Percentiles rank a stretch among this genome's conserved stretches.
These are phyloP conservation scores for Gymnoscopelus braueri DNA, from an alignment of 2,797 vertebrate genomes.

Conservation along the genomic window DNA sequence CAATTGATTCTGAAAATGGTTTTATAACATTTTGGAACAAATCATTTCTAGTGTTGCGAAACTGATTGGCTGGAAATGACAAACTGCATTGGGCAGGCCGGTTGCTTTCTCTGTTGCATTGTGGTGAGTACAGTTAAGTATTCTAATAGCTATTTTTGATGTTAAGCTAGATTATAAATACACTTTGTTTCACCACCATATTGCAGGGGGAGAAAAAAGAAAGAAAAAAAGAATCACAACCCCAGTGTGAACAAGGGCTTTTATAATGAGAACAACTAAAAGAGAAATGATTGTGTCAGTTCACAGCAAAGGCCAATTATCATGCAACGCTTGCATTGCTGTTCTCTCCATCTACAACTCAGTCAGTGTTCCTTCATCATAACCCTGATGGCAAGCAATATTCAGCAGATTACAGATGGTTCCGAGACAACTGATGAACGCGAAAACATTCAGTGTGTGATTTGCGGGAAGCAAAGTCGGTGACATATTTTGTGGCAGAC, in stretches of 20 bases:
- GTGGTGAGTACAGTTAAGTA: conserved; percentile 8
- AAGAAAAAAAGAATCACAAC: conserved; percentile 26
- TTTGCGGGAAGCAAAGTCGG: conserved; percentile 27
- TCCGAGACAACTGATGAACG: conserved; percentile 20
- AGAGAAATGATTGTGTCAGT: conserved; percentile 61
- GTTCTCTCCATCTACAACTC: conserved; percentile 42
- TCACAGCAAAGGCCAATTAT: conserved; percentile 67
- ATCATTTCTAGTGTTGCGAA: conserved; percentile 37
- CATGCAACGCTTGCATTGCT: conserved; percentile 55
- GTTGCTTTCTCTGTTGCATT: conserved; percentile 29
- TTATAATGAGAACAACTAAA: conserved; percentile 64
- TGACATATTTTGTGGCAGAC: too few relatives aligned
- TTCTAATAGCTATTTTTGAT: conserved; percentile 45
- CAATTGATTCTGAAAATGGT: conserved; percentile 39
- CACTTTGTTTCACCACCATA: conserved; percentile 48
- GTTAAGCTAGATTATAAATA: conserved; percentile 49
- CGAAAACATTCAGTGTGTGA: conserved; percentile 31
- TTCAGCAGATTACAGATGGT: conserved; percentile 42
- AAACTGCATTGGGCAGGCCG: too few relatives aligned
- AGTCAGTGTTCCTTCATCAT: conserved; percentile 51
- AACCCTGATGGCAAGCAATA: conserved; percentile 49
- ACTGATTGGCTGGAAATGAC: conserved; percentile 2
- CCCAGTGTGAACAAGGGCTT: conserved; percentile 59
- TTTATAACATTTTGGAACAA: conserved; percentile 43
- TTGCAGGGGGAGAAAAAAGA: conserved; percentile 13